Evolutionary conservation across 64 coral and sea anemone genomes (phyloP), one percentile per base, ranked within the genome.

Genomic region (Actinia equina): DNA sequence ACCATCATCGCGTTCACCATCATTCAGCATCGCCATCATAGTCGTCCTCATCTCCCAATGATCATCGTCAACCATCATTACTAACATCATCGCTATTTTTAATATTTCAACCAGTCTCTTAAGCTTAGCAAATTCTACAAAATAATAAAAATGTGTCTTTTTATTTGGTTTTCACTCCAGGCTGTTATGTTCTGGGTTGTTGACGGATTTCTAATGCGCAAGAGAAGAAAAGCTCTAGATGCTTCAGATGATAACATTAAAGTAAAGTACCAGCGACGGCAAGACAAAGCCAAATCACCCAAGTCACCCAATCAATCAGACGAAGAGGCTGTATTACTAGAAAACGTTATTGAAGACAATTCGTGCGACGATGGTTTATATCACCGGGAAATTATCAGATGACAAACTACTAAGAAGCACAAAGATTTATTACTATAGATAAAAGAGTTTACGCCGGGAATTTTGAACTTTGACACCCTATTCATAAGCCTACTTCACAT

Each of bases 151-250:
- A 2, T 22, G 18, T 22, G 62, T 65, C 22, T n/a, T 2, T 9
- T 74, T 74, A 0, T 6, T 53, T 20, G 16, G 17, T 76, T 76
- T 7, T 88, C 59, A 10, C 19, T 18, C 23, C 30, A 98, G 96
- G 96, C 93, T 37, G 86, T 98, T 12, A 95, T 98, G 93, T 98
- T 98, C 58, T 98, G 96, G 96, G 96, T 98, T 79, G 96, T 98
- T 49, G 96, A 98, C 57, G 94, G 94, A 60, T 98, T 98, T 43
- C 64, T 98, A 22, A 98, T 98, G 96, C 90, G 83, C 26, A 92
- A 98, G 83, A 88, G 91, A 79, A 91, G 93, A 44, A 98, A 98
- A 62, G 80, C 18, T 19, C 49, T 86, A 60, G 83, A 95, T 57
- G 78, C 77, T 67, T 87, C 82, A 60, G 90, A 98, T 6, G 79